These are phyloP conservation scores for Sardina pilchardus DNA, from an alignment of 2,113 vertebrate species.

Conservation along the genomic window DNA sequence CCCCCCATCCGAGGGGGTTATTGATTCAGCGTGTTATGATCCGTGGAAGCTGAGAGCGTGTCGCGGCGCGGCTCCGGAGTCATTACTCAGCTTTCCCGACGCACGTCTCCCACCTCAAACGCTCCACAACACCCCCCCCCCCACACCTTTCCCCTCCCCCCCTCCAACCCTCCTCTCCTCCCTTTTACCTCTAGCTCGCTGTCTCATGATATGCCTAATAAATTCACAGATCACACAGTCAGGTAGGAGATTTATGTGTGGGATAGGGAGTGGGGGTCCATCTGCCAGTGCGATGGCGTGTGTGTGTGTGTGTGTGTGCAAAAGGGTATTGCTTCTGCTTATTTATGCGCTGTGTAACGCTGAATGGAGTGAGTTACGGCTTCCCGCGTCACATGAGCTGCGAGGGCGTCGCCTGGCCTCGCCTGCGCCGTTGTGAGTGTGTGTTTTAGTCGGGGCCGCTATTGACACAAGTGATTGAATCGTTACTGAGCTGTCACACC, in stretches of 20 bases:
- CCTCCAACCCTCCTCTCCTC: background rate
- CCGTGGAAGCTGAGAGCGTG: conserved; percentile 38
- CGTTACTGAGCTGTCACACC: background rate
- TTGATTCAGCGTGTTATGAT: conserved; percentile 48
- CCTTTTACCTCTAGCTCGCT: background rate
- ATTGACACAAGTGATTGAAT: background rate
- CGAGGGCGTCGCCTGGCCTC: background rate
- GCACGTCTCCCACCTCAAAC: background rate
- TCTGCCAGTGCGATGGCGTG: background rate
- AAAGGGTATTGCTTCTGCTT: conserved; percentile 21
- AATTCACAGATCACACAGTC: conserved; percentile 13
- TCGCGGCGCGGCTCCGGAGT: background rate
- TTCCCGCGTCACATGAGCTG: background rate
- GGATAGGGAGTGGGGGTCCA: background rate
- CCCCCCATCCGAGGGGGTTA: conserved; percentile 30
- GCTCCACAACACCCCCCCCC: background rate
- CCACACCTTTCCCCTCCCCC: no score
- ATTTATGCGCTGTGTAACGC: conserved; percentile 27
- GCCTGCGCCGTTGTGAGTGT: background rate
- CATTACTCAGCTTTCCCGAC: background rate
- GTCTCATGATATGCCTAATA: background rate
- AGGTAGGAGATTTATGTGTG: conserved; percentile 50
- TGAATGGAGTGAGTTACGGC: background rate
- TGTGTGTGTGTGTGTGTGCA: no score
- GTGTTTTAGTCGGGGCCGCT: background rate